Evolutionary conservation across 2,888 invertebrate species (phyloP).

Genomic region (Drosophila monieri): DNA sequence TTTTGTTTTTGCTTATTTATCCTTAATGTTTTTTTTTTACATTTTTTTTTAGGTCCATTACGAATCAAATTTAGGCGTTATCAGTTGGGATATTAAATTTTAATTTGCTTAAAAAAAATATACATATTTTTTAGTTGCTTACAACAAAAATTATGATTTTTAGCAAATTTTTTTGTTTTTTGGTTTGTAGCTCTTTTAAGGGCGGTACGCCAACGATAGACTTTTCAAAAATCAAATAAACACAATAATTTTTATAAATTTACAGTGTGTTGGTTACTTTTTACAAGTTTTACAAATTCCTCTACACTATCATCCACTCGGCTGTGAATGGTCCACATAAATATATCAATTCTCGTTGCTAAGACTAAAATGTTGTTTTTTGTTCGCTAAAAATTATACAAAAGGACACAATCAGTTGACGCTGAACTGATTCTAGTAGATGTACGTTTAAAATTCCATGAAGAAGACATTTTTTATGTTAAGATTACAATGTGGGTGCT

Average conservation of each 20-base stretch:
- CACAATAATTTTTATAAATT: conserved; percentile 48
- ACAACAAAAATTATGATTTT: conserved; percentile 26
- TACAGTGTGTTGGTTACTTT: conserved; percentile 54
- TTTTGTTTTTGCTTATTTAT: conserved; percentile 19
- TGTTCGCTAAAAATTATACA: conserved; percentile 64
- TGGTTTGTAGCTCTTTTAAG: conserved; percentile 43
- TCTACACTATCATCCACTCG: conserved; percentile 6
- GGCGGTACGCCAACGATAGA: conserved; percentile 73
- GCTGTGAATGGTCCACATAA: conserved; percentile 25
- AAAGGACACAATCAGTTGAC: conserved; percentile 22
- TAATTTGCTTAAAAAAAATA: conserved; percentile 59
- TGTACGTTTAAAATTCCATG: conserved; percentile 67
- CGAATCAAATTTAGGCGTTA: conserved; percentile 33
- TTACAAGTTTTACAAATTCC: conserved; percentile 65
- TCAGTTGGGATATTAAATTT: conserved; percentile 17
- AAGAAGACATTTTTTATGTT: conserved; percentile 71
- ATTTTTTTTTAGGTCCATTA: conserved; percentile 10
- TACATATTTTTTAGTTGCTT: conserved; percentile 45
- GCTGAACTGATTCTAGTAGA: conserved; percentile 20
- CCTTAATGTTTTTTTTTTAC: neutral
- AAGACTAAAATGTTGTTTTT: conserved; percentile 47
- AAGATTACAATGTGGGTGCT: conserved; percentile 59
- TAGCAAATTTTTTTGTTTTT: conserved; percentile 26
- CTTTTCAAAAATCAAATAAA: conserved; percentile 74
- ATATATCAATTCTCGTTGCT: conserved; percentile 24